These are phyloP conservation scores for Hippocampus barbouri DNA, from an alignment of 2,113 vertebrate species.

Conservation along the genomic window DNA sequence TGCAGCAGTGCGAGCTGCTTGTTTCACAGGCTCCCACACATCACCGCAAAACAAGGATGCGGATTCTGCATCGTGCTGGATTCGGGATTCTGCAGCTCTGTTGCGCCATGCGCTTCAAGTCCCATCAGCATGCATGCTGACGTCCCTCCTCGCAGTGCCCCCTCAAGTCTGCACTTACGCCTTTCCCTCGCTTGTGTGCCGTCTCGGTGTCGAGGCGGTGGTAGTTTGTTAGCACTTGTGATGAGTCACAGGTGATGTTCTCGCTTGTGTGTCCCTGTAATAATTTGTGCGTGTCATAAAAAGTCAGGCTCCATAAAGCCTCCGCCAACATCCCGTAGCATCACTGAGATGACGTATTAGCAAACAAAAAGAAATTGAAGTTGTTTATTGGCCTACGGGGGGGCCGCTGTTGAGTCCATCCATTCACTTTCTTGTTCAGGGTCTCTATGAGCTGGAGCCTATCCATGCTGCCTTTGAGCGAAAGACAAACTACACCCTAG, in stretches of 20 bases:
- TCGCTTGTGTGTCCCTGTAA: constrained; percentile 22
- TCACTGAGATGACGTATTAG: constrained; percentile 58
- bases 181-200: constrained; percentile 32
- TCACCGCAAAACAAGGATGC: constrained; percentile 64
- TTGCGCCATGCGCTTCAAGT: constrained; percentile 34
- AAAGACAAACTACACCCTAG: background rate
- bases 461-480: background rate
- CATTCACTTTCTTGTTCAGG: background rate
- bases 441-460: background rate
- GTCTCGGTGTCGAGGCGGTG: background rate
- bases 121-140: constrained; percentile 59
- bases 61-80: constrained; percentile 63
- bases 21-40: constrained; percentile 64
- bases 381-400: constrained; percentile 37
- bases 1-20: constrained; percentile 72
- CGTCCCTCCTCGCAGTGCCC: constrained; percentile 28
- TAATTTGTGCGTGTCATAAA: constrained; percentile 42
- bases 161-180: constrained; percentile 22
- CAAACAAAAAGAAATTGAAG: constrained; percentile 24
- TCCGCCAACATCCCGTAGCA: constrained; percentile 39
- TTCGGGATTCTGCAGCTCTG: constrained; percentile 71
- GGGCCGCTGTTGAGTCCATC: constrained; percentile 29
- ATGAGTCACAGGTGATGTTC: background rate
- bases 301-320: constrained; percentile 48
- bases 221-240: background rate